These are phyloP conservation scores for Eupithecia tripunctaria DNA, from an alignment of 2,888 invertebrate genomes.

Conservation along the genomic window DNA sequence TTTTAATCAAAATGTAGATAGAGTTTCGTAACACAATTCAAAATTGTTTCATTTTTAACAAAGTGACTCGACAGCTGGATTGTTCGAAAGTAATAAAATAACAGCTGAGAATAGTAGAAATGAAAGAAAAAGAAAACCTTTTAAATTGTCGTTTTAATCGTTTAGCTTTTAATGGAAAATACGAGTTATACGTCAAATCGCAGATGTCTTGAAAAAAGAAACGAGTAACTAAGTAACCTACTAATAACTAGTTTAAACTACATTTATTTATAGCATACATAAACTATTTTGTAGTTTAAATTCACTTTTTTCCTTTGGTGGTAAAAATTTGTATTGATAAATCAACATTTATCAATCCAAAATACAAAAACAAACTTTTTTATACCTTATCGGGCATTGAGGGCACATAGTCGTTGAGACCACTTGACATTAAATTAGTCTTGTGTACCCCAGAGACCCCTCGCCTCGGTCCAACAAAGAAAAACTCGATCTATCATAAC, in stretches of 20 bases:
- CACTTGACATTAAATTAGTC: conserved; percentile 56
- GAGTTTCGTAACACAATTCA: not conserved
- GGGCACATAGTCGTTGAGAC: conserved; percentile 32
- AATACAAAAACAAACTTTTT: too few species aligned
- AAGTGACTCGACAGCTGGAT: not conserved
- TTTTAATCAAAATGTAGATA: not conserved
- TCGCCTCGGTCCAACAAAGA: conserved; percentile 44
- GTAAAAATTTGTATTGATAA: not conserved
- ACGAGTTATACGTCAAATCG: not conserved
- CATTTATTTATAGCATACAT: too few species aligned
- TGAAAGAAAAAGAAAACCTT: conserved; percentile 23
- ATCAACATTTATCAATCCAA: too few species aligned
- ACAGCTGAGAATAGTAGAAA: not conserved
- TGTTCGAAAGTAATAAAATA: conserved; percentile 1
- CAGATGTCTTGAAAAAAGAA: conserved; percentile 13
- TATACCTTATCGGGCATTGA: conserved; percentile 18
- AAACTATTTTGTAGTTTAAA: too few species aligned
- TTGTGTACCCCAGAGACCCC: conserved; percentile 46
- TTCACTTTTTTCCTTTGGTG: conserved; percentile 4
- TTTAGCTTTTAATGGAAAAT: conserved; percentile 11
- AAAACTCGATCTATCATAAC: conserved; percentile 64
- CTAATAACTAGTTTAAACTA: too few species aligned
- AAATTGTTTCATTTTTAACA: conserved; percentile 1
- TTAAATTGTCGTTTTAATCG: conserved; percentile 20
- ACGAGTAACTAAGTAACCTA: conserved; percentile 1